phyloP scores from a whole-genome alignment of 2,888 invertebrate species.

The Colletes collaris region DNA sequence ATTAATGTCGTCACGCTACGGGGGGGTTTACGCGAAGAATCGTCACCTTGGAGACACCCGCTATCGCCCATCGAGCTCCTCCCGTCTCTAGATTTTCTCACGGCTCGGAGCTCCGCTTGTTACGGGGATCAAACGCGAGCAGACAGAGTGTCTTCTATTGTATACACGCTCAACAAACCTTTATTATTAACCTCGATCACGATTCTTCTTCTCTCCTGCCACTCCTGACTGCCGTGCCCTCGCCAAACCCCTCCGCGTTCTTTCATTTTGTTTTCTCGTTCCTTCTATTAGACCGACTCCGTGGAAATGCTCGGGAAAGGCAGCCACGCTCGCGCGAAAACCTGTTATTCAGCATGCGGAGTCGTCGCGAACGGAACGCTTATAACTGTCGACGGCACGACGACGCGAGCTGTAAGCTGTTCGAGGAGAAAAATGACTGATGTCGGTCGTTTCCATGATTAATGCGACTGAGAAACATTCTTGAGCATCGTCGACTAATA shows the following conservation, averaged over 20 bases:
- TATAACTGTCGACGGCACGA: conserved; percentile 35
- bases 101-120: conserved; percentile 66
- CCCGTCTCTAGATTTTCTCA: conserved; percentile 65
- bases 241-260: neutral
- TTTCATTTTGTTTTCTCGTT: conserved; percentile 23
- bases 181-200: conserved; percentile 69
- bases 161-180: conserved; percentile 65
- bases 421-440: conserved; percentile 30
- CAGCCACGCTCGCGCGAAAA: conserved; percentile 28
- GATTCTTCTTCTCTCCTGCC: conserved; percentile 31
- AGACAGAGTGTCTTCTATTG: conserved; percentile 68
- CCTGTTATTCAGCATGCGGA: conserved; percentile 27
- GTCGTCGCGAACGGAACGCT: conserved; percentile 13
- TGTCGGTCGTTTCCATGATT: conserved; percentile 25
- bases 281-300: conserved; percentile 8
- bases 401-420: conserved; percentile 19
- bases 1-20: conserved; percentile 75
- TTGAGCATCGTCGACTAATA: conserved; percentile 18
- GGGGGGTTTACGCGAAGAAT: conserved; percentile 64
- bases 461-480: conserved; percentile 11
- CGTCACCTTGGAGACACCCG: conserved; percentile 73
- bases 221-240: conserved; percentile 12
- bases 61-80: conserved; percentile 56
- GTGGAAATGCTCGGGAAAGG: conserved; percentile 32
- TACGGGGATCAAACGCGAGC: conserved; percentile 70